Conservation (phyloP, 2,113 vertebrate species). For the Herpailurus yagouaroundi region DNA sequence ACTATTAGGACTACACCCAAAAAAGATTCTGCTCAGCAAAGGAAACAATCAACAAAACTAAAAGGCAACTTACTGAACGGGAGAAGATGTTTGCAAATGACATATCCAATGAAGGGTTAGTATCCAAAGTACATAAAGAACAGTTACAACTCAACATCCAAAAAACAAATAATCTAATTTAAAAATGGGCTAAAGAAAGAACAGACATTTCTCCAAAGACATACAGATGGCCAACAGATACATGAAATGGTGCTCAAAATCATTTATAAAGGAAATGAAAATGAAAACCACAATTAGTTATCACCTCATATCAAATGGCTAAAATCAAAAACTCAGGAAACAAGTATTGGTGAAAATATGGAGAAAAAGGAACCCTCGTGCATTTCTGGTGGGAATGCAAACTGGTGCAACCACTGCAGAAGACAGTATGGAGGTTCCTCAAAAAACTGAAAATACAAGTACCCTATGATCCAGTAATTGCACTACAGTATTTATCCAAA, state of each 20-base stretch:
- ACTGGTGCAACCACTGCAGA: background rate
- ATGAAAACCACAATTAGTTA: background rate
- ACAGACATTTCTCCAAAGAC: background rate
- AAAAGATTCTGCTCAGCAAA: background rate
- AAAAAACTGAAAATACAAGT: background rate
- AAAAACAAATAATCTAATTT: background rate
- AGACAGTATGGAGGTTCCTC: background rate
- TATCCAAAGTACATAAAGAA: background rate
- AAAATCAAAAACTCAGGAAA: background rate
- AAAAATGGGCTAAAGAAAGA: background rate
- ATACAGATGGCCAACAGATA: background rate
- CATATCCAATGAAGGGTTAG: background rate
- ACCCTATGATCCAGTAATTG: background rate
- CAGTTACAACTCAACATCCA: background rate
- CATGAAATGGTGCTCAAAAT: background rate
- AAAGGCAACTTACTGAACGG: background rate
- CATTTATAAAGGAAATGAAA: background rate
- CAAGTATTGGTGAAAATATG: background rate
- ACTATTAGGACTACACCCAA: background rate
- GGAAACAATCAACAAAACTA: background rate
- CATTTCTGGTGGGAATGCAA: background rate
- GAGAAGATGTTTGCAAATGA: background rate
- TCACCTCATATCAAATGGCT: background rate
- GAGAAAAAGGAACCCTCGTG: background rate
- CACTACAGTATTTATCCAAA: background rate